Conservation (phyloP, 2,113 vertebrate species). For the Chamaea fasciata region DNA sequence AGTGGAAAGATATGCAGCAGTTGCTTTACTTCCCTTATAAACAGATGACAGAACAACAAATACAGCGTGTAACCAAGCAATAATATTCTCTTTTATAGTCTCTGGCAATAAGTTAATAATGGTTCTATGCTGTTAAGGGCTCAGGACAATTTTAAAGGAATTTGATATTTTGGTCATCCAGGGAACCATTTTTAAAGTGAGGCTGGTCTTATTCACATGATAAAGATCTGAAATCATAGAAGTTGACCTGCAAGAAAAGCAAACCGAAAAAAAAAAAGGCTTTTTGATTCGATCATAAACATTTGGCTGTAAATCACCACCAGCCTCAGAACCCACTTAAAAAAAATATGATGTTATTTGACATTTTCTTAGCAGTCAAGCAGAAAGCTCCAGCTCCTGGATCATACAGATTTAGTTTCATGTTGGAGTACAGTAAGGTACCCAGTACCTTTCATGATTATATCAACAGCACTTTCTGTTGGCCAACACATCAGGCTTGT, state of each 20-base stretch:
- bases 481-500: constrained; percentile 41
- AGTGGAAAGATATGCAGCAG: background rate
- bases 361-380: constrained; percentile 18
- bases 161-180: constrained; percentile 34
- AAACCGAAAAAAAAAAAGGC: background rate
- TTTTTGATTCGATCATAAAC: background rate
- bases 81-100: constrained; percentile 21
- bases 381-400: constrained; percentile 1
- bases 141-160: constrained; percentile 50
- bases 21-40: background rate
- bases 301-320: constrained; percentile 14
- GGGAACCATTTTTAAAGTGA: constrained; percentile 26
- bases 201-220: background rate
- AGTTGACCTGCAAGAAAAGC: background rate
- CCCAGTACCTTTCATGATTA: constrained; percentile 4
- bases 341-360: constrained; percentile 29
- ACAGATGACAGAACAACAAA: background rate
- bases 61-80: background rate
- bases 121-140: constrained; percentile 10
- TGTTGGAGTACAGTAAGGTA: background rate
- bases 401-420: background rate
- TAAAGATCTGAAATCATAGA: background rate
- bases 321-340: background rate
- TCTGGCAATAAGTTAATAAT: constrained; percentile 45
- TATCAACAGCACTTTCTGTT: constrained; percentile 40